Conservation (phyloP, 2,797 vertebrate species). For the Poecilia picta region DNA sequence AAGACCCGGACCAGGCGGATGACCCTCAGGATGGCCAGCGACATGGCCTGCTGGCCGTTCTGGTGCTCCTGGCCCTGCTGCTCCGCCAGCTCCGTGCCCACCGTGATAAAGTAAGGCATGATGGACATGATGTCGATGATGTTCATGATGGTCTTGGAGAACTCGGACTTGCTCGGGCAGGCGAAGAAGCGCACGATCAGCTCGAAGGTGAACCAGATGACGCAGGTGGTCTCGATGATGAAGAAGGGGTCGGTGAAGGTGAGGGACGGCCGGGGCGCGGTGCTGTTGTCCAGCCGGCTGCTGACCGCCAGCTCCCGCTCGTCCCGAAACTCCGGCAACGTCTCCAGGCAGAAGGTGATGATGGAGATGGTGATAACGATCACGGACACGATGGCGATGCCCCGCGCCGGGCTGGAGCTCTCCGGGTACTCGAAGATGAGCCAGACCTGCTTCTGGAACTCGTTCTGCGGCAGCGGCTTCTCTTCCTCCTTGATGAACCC, state of each 20-base stretch:
- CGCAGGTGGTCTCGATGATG: slow-evolving; percentile 95
- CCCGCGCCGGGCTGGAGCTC: slow-evolving; percentile 91
- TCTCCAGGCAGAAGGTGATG: slow-evolving; percentile 97
- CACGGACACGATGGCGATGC: slow-evolving; percentile 95
- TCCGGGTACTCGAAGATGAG: slow-evolving; percentile 97
- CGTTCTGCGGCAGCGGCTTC: slow-evolving; percentile 88
- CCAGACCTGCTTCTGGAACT: slow-evolving; percentile 98
- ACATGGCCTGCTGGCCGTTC: slow-evolving; percentile 96
- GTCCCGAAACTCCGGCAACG: slow-evolving; percentile 93
- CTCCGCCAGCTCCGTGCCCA: slow-evolving; percentile 93
- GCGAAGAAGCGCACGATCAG: slow-evolving; percentile 92
- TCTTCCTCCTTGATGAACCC: slow-evolving; percentile 94
- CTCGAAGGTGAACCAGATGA: slow-evolving; percentile 98
- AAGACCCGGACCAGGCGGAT: slow-evolving; percentile 96
- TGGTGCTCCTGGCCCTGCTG: slow-evolving; percentile 84
- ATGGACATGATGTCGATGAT: slow-evolving; percentile 95
- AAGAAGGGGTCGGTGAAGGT: slow-evolving; percentile 94
- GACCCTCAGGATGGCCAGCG: slow-evolving; percentile 93
- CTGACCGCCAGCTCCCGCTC: slow-evolving; percentile 85
- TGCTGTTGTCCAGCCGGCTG: slow-evolving; percentile 77
- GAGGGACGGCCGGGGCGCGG: slow-evolving; percentile 76
- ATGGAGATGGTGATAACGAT: slow-evolving; percentile 97
- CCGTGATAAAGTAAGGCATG: slow-evolving; percentile 96
- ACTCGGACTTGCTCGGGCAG: slow-evolving; percentile 91
- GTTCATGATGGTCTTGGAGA: slow-evolving; percentile 92